Base-by-base conservation (phyloP, 2,888 invertebrate species). In the Microctonus brassicae region DNA sequence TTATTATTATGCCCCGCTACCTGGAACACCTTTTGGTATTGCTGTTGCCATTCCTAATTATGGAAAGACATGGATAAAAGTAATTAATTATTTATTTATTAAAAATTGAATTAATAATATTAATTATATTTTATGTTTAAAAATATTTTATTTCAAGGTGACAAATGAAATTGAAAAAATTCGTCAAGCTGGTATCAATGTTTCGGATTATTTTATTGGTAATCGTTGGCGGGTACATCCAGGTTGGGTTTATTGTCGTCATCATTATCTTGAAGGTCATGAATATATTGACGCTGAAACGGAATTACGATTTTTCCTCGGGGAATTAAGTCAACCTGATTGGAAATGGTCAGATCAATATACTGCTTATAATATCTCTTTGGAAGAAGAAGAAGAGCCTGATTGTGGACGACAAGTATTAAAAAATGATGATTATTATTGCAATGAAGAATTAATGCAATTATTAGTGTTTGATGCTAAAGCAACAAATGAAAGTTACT, bases 211-310 rank as follows among this genome's bases (percentile, higher is more conserved):
- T 84, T 95, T 95, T 83, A 88, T 89, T 71, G 94, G 93, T 11
- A 90, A 90, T 6, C 90, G 93, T 82, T 95, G 94, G 92, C 92
- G 93, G 82, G 90, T 95, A 34, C 96, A 96, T 88, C 95, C 95
- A 0, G 93, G 94, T 81, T 97, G 96, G 96, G 93, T 95, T 0
- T 96, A 96, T 85, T 96, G 96, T 85, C 94, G 94, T 82, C 96
- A 94, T 83, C 95, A 95, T 84, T 95, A 95, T 82, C 88, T 94
- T 65, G 94, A 94, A 84, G 93, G 93, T 0, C 94, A 94, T 80
- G 93, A 93, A 81, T 94, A 93, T 72, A 88, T 90, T 9, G 91
- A 90, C n/a, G 90, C 94, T 0, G 95, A 96, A 87, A 90, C 91
- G 0, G 95, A 95, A 83, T 87, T 95, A 3, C 88, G 91, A 64